Evolutionary conservation across 2,888 invertebrate species (phyloP), one percentile per base, ranked within the genome.

Genomic region (Pseudanteris insignis): DNA sequence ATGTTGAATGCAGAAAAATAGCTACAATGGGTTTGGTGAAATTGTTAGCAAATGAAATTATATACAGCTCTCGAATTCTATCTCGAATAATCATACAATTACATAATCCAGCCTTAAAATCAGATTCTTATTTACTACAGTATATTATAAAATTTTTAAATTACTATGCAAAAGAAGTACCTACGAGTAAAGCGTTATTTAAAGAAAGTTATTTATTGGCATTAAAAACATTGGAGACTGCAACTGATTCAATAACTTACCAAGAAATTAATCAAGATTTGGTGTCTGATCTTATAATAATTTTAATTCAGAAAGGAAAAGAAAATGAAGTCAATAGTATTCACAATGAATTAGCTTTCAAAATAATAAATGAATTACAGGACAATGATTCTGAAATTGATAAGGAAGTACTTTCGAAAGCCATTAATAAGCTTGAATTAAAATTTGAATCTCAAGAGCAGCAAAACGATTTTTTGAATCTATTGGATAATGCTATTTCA

Each of bases 61-160:
- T 92, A 14, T 84, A 84, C 34, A 89, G 90, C 0, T 82, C 88
- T 0, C 81, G 84, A 18, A 83, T 92, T 44, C 79, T 92, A 15
- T 87, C 89, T 36, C 84, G 88, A 40, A 81, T 95, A 2, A 81
- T 94, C 8, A 81, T 94, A 50, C 85, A 92, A 30, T 92, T 93
- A 87, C 92, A 90, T 75, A 92, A 91, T 80, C 93, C 94, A 1
- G 83, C 84, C 13, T 88, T 87, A 67, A 87, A 86, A 57, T 86
- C 86, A 30, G 88, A 89, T 74, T 83, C 84, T 37, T 83, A 84
- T 72, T 76, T 91, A 21, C 81, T 87, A 0, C 89, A 90, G 70
- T 85, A 86, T 9, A 85, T 92, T 8, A 89, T 89, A 0, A 83
- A 84, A 1, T 90, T 90, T 79, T 87, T 91, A 70, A 86, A 88